These are phyloP conservation scores for Polyergus mexicanus DNA, from an alignment of 1,140 invertebrate genomes.

Conservation along the genomic window DNA sequence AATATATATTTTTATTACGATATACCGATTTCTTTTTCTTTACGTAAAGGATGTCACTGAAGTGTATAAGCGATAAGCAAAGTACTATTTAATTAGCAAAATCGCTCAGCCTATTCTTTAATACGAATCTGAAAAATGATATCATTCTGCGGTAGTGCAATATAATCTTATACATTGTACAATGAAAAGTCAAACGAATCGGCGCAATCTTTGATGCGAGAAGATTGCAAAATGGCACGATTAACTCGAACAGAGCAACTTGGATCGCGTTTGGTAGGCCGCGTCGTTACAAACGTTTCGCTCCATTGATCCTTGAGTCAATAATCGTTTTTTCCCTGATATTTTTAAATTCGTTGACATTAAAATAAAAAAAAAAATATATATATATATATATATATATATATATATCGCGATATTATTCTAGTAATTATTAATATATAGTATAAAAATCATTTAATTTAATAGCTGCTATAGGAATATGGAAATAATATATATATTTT, in stretches of 20 bases:
- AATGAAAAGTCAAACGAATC: constrained; percentile 59
- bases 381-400: neutral
- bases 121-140: constrained; percentile 25
- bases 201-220: constrained; percentile 53
- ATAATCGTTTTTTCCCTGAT: neutral
- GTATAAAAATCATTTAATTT: too few relatives aligned
- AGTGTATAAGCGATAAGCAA: neutral
- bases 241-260: constrained; percentile 26
- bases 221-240: constrained; percentile 60
- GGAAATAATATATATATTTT: neutral
- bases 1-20: neutral
- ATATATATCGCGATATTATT: neutral
- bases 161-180: neutral
- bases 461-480: neutral
- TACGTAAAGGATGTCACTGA: neutral
- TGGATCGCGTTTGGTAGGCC: constrained; percentile 24
- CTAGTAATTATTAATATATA: too few relatives aligned
- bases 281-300: neutral
- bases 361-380: neutral
- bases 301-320: neutral
- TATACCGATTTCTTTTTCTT: constrained; percentile 19
- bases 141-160: constrained; percentile 4
- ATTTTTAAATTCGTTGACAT: neutral
- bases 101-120: neutral
- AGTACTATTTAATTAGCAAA: constrained; percentile 4